phyloP scores from a whole-genome alignment of 1,140 invertebrate species.

The Riptortus pedestris region DNA sequence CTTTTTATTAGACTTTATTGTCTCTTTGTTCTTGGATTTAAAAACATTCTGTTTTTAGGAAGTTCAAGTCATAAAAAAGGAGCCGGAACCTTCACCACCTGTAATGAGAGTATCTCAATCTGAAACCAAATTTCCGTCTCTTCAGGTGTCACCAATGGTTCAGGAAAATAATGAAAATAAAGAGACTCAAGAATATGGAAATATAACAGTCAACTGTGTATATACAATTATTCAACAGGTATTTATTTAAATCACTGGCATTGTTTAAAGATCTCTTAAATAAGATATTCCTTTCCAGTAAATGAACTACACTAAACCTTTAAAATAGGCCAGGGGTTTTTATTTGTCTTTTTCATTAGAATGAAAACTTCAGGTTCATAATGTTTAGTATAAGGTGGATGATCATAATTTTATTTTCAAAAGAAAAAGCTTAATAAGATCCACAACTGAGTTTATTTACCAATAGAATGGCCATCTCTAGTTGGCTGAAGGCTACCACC shows the following conservation, averaged over 20 bases:
- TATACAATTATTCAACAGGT: conserved; percentile 60
- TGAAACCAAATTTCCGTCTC: background rate
- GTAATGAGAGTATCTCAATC: conserved; percentile 17
- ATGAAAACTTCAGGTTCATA: too few relatives aligned
- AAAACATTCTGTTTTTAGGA: background rate
- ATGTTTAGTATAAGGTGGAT: too few relatives aligned
- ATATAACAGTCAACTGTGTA: conserved; percentile 46
- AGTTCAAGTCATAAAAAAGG: background rate
- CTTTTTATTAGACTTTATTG: background rate
- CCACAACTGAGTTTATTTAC: too few relatives aligned
- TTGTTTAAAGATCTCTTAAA: too few relatives aligned
- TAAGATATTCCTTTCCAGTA: too few relatives aligned
- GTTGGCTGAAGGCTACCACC: too few relatives aligned
- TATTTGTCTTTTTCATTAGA: too few relatives aligned
- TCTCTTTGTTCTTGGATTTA: background rate
- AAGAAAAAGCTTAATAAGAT: too few relatives aligned
- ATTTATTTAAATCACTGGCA: conserved; percentile 1
- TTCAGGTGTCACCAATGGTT: background rate
- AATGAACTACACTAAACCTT: too few relatives aligned
- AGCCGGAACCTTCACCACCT: conserved; percentile 2
- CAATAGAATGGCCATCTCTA: too few relatives aligned
- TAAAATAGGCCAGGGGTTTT: too few relatives aligned
- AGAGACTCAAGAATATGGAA: background rate
- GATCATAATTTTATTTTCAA: too few relatives aligned
- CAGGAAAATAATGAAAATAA: background rate